Evolutionary conservation across 2,797 vertebrate genomes (phyloP), one percentile per base, ranked within the genome.

Genomic region (Anguilla obscura): DNA sequence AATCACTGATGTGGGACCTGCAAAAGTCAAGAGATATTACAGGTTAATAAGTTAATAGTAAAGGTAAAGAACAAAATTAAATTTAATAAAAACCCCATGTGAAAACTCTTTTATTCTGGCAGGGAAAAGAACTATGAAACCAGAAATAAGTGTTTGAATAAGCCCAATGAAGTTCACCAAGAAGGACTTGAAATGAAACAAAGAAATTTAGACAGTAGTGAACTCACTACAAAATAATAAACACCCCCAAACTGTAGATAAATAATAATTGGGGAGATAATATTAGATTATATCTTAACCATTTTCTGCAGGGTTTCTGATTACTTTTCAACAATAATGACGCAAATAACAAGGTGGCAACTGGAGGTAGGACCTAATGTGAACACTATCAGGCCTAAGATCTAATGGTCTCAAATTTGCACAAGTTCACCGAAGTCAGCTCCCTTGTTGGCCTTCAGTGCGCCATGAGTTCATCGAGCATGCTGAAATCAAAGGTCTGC

Each of bases 281-380:
- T 94, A 94, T 94, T 93, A 93, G 88, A 93, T 94, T 93, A 93
- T 94, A 96, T 94, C 93, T 94, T 90, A 93, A 94, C 21, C 86
- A 45, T 89, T 14, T 88, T 88, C 3, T 52, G 76, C 90, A 89
- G 27, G 80, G 58, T 85, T 95, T 91, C 93, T 86, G 90, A 94
- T 93, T 92, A 93, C 93, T 90, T 71, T 92, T 86, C 89, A 92
- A 93, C 90, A 93, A 93, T 90, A 91, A 92, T 90, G 54, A 40
- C 83, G 48, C 18, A 33, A 52, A 74, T 36, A 30, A 14, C 48
- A 6, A 7, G 48, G 21, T 45, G 18, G 30, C 50, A 83, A 45
- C 58, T 48, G 50, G 56, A 71, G 50, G 16, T 21, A 66, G 83
- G 48, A 84, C 82, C 58, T 10, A 24, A 33, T 18, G 45, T 9